Evolutionary conservation across 1,140 invertebrate genomes (phyloP).

Genomic region (Drosophila kepulauana): DNA sequence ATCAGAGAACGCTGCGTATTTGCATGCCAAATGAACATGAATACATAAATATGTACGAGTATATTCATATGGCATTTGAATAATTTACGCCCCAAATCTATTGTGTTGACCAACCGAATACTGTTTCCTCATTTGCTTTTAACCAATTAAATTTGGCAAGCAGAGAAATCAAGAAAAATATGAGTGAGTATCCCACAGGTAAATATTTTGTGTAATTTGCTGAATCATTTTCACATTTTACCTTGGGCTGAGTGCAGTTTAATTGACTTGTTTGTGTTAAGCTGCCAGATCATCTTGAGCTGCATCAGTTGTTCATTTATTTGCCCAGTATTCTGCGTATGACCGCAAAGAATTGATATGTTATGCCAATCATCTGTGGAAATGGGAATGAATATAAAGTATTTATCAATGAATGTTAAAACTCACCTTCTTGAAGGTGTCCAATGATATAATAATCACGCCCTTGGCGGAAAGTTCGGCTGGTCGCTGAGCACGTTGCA

Average conservation of each 20-base stretch:
- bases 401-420: no score
- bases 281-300: not conserved
- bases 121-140: slow-evolving; percentile 15
- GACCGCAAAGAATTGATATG: slow-evolving; percentile 50
- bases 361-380: slow-evolving; percentile 55
- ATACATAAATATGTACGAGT: slow-evolving; percentile 12
- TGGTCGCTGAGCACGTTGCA: slow-evolving; percentile 48
- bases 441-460: slow-evolving; percentile 49
- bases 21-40: slow-evolving; percentile 18
- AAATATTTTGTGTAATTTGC: not conserved
- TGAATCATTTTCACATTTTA: not conserved
- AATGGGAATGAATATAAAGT: no score
- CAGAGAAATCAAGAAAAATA: not conserved
- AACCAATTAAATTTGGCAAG: slow-evolving; percentile 13
- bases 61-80: not conserved
- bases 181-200: not conserved
- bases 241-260: slow-evolving; percentile 12
- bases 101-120: slow-evolving; percentile 18
- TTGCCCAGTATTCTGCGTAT: slow-evolving; percentile 40
- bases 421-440: slow-evolving; percentile 57
- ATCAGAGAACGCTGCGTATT: slow-evolving; percentile 16
- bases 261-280: slow-evolving; percentile 16
- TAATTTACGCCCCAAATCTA: slow-evolving; percentile 9
- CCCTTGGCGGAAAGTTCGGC: slow-evolving; percentile 49
- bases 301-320: slow-evolving; percentile 15